Evolutionary conservation across 2,797 vertebrate genomes (phyloP).

Genomic region (Sternarchorhynchus goeldii): DNA sequence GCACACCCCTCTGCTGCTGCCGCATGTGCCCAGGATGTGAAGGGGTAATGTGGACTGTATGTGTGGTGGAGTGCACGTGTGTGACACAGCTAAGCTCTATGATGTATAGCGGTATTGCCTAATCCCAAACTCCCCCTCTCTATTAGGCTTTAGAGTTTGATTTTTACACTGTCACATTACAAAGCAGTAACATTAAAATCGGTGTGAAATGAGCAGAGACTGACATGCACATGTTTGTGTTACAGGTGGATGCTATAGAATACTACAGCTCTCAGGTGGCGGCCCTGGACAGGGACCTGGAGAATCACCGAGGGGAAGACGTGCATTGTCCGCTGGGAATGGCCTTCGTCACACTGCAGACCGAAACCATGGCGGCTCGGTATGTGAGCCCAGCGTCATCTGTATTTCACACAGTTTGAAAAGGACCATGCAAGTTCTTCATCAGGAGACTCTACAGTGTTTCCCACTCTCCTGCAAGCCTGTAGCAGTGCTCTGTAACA

Average conservation of each 20-base stretch:
- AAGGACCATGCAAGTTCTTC: too few species aligned
- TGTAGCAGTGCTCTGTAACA: too few species aligned
- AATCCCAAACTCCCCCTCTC: neutral
- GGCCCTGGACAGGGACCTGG: slow-evolving; percentile 72
- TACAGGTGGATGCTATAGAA: slow-evolving; percentile 88
- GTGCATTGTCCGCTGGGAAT: slow-evolving; percentile 82
- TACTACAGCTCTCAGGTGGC: slow-evolving; percentile 81
- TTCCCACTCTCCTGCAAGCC: too few species aligned
- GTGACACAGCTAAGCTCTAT: too few species aligned
- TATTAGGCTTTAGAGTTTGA: neutral
- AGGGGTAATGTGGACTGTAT: slow-evolving; percentile 44
- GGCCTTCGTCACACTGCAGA: slow-evolving; percentile 91
- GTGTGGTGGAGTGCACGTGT: too few species aligned
- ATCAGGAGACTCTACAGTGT: too few species aligned
- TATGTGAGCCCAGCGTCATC: slow-evolving; percentile 72
- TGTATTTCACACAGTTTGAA: neutral
- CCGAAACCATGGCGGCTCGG: slow-evolving; percentile 88
- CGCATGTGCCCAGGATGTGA: slow-evolving; percentile 73
- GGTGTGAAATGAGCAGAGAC: neutral
- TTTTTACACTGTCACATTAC: neutral
- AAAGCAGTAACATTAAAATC: neutral
- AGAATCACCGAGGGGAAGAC: slow-evolving; percentile 69
- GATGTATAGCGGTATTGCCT: too few species aligned
- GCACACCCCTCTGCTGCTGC: slow-evolving; percentile 83
- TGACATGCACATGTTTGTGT: slow-evolving; percentile 14